These are phyloP conservation scores for Gallinago nigripennis DNA, from an alignment of 2,797 vertebrate genomes.

Conservation along the genomic window DNA sequence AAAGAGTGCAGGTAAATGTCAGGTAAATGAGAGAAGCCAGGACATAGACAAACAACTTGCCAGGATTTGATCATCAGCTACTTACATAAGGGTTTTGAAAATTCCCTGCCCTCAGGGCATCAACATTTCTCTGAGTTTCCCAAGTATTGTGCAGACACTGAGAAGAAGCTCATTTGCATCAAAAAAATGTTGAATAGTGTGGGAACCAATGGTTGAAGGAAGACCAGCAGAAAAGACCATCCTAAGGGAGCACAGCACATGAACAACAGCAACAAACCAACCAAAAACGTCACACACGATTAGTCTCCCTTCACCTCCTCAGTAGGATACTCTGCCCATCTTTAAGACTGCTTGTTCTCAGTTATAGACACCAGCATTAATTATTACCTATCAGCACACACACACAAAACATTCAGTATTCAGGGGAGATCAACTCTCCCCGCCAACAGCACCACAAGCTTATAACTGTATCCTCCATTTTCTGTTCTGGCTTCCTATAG, in stretches of 20 bases:
- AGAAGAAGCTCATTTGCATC: slow-evolving; percentile 24
- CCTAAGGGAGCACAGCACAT: not conserved
- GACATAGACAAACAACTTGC: not conserved
- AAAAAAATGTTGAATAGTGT: not conserved
- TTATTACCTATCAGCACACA: not conserved
- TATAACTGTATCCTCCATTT: not conserved
- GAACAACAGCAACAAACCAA: not conserved
- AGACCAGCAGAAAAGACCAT: not conserved
- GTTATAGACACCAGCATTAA: not conserved
- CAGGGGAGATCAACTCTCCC: not conserved
- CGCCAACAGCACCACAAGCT: not conserved
- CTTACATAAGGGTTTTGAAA: not conserved
- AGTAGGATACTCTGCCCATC: not conserved
- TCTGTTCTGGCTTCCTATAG: not conserved
- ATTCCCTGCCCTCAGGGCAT: not conserved
- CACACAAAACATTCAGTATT: not conserved
- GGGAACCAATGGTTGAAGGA: not conserved
- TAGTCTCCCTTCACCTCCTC: not conserved
- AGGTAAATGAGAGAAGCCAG: slow-evolving; percentile 31
- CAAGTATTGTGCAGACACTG: not conserved
- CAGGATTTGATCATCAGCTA: not conserved
- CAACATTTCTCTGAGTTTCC: not conserved
- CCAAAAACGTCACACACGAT: too few relatives aligned
- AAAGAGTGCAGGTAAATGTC: not conserved
- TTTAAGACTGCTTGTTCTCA: not conserved